Base-by-base conservation (phyloP, 2,113 vertebrate genomes). In the Paradoxurus hermaphroditus region DNA sequence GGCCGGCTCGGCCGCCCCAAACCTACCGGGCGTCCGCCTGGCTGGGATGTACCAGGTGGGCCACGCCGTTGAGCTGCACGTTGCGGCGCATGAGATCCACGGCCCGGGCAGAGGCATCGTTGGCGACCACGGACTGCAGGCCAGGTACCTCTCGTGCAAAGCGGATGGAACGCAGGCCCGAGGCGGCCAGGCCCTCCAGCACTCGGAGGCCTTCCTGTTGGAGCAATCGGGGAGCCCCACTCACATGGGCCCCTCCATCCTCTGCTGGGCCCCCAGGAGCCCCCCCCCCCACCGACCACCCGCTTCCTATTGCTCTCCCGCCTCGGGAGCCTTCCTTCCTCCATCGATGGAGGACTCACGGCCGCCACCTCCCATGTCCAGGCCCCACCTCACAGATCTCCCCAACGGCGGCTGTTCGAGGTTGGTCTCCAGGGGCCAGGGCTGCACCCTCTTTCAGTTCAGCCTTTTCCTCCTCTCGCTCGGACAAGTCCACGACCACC, bases 101-200 rank as follows among this genome's bases (percentile, higher is more conserved):
- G 0, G 99, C 99, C 41, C 98, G 99, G 27, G 98, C 34, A 0
- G 99, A 99, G 97, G 99, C 99, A 95, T 99, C 99, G 1, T 99
- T 99, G 97, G 99, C 99, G 27, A 99, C 98, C 90, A 99, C 95
- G 0, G 97, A 98, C 12, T 34, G 98, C 25, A 99, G 99, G 5
- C 99, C 99, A 0, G 99, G 99, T 10, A 99, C 99, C 97, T 99
- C 99, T 5, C 98, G 98, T 49, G 99, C 99, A 1, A 99, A 99
- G 12, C 99, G 99, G 21, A 99, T 99, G 0, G 99, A 99, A 49
- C 99, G 99, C 2, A 99, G 98, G 3, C 99, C 99, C 0, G 99
- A 99, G 4, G 99, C 99, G 0, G 99, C 99, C 96, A 99, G 98
- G 0, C 99, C 99, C 98, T 99, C 99, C 94, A 99, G 98, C 19